phyloP scores from a whole-genome alignment of 2,113 vertebrate genomes.

The Zapornia atra region DNA sequence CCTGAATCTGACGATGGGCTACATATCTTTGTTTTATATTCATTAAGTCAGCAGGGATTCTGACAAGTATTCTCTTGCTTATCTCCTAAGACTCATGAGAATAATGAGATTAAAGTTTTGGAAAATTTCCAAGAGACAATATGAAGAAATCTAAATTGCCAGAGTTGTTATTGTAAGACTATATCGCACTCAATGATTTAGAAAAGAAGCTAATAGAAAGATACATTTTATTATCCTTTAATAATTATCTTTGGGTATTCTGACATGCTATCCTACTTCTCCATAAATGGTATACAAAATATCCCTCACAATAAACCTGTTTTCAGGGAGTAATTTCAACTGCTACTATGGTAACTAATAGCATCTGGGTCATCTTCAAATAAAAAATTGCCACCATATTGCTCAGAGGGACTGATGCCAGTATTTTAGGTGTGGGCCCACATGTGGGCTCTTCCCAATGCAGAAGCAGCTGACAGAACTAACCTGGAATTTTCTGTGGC shows the following conservation, averaged over 20 bases:
- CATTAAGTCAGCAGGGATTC: conserved; percentile 7
- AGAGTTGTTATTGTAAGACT: neutral
- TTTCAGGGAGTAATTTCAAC: neutral
- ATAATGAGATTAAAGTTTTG: conserved; percentile 51
- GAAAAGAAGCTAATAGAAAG: conserved; percentile 24
- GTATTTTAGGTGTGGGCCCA: neutral
- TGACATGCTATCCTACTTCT: neutral
- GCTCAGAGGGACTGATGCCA: neutral
- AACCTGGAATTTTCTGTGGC: neutral
- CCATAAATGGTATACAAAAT: neutral
- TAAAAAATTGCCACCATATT: neutral
- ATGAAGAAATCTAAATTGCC: conserved; percentile 17
- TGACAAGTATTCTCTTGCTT: conserved; percentile 31
- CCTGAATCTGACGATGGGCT: neutral
- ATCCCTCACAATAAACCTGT: neutral
- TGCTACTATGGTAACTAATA: neutral
- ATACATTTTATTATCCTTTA: conserved; percentile 10
- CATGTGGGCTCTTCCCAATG: neutral
- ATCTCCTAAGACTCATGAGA: conserved; percentile 1
- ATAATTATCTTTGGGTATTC: conserved; percentile 12
- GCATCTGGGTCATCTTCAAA: neutral
- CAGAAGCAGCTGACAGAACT: neutral
- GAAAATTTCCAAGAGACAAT: conserved; percentile 27
- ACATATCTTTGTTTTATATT: neutral
- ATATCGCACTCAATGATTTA: neutral